Percentiles rank a stretch among this genome's conserved stretches.
Conservation (phyloP, 2,888 invertebrate genomes). For the Branchipolynoe longqiensis region DNA sequence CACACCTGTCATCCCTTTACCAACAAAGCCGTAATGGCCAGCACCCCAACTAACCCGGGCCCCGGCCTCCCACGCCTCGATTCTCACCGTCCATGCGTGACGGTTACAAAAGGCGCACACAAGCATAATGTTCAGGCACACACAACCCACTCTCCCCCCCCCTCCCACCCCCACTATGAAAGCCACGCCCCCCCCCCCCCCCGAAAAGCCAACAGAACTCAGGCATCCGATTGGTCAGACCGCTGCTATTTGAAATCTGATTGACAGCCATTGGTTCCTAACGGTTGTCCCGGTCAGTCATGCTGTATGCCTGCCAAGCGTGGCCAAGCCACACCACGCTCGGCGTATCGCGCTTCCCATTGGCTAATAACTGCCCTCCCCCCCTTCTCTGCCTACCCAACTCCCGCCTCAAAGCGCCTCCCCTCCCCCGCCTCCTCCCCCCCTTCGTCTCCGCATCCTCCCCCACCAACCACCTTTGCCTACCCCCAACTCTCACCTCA, state of each 20-base stretch:
- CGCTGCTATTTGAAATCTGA: slow-evolving; percentile 4
- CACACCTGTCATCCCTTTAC: slow-evolving; percentile 26
- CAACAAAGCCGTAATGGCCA: slow-evolving; percentile 27
- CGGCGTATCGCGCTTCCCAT: neutral
- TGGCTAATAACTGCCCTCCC: neutral
- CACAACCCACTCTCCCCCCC: neutral
- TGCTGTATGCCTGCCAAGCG: neutral
- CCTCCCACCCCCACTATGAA: neutral
- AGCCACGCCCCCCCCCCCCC: neutral
- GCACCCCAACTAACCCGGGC: neutral
- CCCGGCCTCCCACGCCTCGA: slow-evolving; percentile 20
- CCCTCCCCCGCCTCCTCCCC: neutral
- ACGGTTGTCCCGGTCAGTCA: neutral
- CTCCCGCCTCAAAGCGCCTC: neutral
- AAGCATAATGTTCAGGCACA: neutral
- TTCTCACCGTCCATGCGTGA: slow-evolving; percentile 23
- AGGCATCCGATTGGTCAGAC: neutral
- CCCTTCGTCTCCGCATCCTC: neutral
- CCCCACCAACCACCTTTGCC: neutral
- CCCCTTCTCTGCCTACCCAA: neutral
- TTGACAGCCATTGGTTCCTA: slow-evolving; percentile 10
- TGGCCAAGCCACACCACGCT: neutral
- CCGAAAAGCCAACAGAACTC: neutral
- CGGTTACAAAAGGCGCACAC: slow-evolving; percentile 35
- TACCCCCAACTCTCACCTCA: too few relatives aligned